Evolutionary conservation across 2,888 invertebrate species (phyloP).

Genomic region (Sarcophaga subvicina): DNA sequence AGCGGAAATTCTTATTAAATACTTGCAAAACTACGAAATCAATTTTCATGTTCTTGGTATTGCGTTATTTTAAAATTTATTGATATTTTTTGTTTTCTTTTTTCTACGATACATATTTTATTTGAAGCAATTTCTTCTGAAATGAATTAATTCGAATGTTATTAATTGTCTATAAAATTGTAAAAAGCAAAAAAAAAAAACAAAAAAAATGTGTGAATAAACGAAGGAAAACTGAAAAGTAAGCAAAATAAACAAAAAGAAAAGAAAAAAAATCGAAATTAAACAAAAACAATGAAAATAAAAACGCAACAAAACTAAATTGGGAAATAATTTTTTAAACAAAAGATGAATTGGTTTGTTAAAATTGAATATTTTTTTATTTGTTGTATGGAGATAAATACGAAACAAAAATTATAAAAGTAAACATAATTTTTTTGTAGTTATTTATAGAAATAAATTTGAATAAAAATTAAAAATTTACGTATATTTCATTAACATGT

Average conservation of each 20-base stretch:
- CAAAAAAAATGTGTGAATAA: constrained; percentile 11
- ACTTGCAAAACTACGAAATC: no score
- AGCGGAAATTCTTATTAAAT: no score
- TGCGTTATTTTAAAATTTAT: neutral
- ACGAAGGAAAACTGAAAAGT: neutral
- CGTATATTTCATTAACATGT: neutral
- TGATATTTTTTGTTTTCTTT: neutral
- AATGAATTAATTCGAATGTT: constrained; percentile 27
- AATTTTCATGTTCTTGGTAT: neutral
- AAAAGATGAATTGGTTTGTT: neutral
- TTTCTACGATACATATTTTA: neutral
- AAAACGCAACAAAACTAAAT: neutral
- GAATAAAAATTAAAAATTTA: neutral
- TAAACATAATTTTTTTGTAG: neutral
- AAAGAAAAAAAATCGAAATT: neutral
- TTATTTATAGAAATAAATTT: no score
- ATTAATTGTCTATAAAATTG: constrained; percentile 42
- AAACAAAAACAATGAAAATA: neutral
- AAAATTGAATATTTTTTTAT: neutral
- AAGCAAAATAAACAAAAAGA: neutral
- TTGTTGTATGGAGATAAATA: neutral
- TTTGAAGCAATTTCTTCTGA: neutral
- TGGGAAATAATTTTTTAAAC: no score
- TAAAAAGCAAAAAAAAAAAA: neutral
- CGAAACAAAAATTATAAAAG: neutral